Percentiles rank a stretch among this genome's conserved stretches.
Evolutionary conservation across 2,113 vertebrate species (phyloP).

Genomic region (Stigmatopora nigra): DNA sequence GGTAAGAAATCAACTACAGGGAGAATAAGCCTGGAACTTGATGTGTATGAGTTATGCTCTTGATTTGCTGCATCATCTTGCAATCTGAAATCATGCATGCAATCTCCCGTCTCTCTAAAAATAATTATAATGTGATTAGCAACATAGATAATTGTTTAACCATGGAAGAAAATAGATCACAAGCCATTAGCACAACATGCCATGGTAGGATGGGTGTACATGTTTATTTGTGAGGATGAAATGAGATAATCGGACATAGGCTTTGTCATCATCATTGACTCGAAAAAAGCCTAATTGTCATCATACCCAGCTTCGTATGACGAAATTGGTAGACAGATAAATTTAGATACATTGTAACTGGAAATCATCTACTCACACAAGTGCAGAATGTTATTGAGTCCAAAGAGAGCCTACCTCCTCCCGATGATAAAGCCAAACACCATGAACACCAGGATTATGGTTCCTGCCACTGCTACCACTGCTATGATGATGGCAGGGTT

Average conservation of each 20-base stretch:
- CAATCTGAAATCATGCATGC: neutral
- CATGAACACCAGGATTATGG: constrained; percentile 99
- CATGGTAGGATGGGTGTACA: constrained; percentile 49
- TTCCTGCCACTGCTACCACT: constrained; percentile 95
- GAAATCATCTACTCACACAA: constrained; percentile 71
- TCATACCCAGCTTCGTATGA: too few relatives aligned
- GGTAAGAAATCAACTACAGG: neutral
- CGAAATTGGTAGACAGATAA: too few relatives aligned
- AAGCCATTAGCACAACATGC: constrained; percentile 60
- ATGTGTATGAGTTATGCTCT: neutral
- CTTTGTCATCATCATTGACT: too few relatives aligned
- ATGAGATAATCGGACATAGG: too few relatives aligned
- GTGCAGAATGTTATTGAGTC: constrained; percentile 73
- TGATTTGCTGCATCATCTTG: neutral
- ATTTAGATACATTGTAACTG: too few relatives aligned
- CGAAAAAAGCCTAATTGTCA: constrained; percentile 71
- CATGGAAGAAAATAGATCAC: constrained; percentile 30
- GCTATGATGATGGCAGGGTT: constrained; percentile 99
- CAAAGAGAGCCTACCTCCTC: constrained; percentile 87
- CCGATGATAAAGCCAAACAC: constrained; percentile 99
- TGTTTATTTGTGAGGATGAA: constrained; percentile 41
- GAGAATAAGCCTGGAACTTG: neutral
- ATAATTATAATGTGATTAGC: constrained; percentile 23
- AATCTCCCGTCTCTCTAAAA: neutral
- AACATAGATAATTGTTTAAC: constrained; percentile 1